Base-by-base conservation (phyloP, 2,797 vertebrate species). In the Valencia hispanica region DNA sequence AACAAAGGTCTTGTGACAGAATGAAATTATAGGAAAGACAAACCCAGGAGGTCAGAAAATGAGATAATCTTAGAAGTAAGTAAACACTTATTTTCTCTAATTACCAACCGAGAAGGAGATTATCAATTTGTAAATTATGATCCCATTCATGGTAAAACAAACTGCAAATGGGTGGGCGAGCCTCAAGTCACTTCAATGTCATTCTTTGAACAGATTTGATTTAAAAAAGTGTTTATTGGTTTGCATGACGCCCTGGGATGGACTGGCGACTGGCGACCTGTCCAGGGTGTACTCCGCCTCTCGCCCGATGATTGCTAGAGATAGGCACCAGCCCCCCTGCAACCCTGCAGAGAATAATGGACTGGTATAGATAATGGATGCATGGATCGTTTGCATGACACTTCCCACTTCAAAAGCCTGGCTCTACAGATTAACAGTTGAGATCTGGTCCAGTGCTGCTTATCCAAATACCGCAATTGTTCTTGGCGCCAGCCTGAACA, bases 51-150 rank as follows among this genome's bases (percentile, higher is more conserved):
- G 22, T 66, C 36, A 61, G 25, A 68, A 41, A 68, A 68, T 68
- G 39, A 68, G 65, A n/a, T 39, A 22, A 68, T 25, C 39, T 43
- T 39, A 43, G 65, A 27, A 25, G 22, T 27, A 27, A 12, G 11
- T 27, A 68, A 68, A 45, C 39, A 27, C 4, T 66, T 39, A 34
- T 39, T n/a, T 6, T 11, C 25, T 68, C 25, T 45, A 68, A 68
- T 68, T 68, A 68, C 39, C 25, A 43, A 68, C 22, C 39, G 43
- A 68, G 51, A 63, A 63, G 22, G 51, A 53, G 65, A 68, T 68
- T 68, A 43, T 68, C 14, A 43, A 41, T 39, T 66, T 66, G 34
- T 66, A n/a, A 66, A 68, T 68, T 27, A 68, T 27, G 12, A 27
- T 43, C 39, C 41, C 5, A 5, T 68, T 43, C 43, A 27, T 68